Base-by-base conservation (phyloP, 2,797 vertebrate species). In the Tapirus indicus region DNA sequence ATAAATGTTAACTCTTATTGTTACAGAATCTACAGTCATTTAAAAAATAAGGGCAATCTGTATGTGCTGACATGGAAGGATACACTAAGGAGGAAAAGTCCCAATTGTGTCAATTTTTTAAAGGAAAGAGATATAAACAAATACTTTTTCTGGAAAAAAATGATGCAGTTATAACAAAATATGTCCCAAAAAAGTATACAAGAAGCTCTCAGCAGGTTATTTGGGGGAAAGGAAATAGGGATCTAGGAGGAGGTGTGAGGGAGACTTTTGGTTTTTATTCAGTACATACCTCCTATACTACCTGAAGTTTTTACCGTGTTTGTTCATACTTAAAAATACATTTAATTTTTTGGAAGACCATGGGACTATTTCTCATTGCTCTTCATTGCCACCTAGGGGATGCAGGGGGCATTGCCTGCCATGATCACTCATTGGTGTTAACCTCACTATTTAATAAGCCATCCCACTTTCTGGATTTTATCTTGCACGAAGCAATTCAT, bases 191-290 rank as follows among this genome's bases (percentile, higher is more conserved):
- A 79, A 68, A 88, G 35, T 75, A 58, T 85, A 79, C 20, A 38
- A 95, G 66, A 95, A 88, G n/a, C 9, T 88, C 71, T 92, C 32
- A 78, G 83, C 27, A 32, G 18, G 18, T 79, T 86, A 62, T 95
- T 68, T 13, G 44, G 21, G 68, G 32, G 6, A 20, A 62, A 47
- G 5, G 5, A 86, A 68, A 44, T 68, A 74, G 44, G 32, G 18
- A 35, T 90, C 32, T 54, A 58, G 32, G 16, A 75, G 47, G 74
- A 96, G 49, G 29, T 58, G 9, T 60, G 10, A 94, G 16, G 29
- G 38, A 38, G 18, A 58, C 18, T n/a, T 75, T 56, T 41, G 0
- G 14, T 11, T 93, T 69, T 23, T 12, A 38, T 38, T 80, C 62
- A 82, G 1, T 23, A 62, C 25, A 1, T 23, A 69, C 16, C 16